Base-by-base conservation (phyloP, 1,140 invertebrate species). In the Platyscapa corneri region DNA sequence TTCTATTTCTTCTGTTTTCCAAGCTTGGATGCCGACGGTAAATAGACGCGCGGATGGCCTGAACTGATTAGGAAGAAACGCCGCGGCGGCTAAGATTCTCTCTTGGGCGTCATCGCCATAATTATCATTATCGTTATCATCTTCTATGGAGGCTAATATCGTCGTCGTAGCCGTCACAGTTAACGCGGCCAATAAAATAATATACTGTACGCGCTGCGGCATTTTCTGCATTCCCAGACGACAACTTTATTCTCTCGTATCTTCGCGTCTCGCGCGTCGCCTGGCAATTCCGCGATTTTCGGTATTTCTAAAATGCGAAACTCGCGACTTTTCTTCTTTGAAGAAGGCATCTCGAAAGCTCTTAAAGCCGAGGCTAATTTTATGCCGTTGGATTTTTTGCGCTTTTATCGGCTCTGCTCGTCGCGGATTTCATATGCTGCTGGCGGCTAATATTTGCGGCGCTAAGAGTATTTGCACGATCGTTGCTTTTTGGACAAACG, bases 201-300 rank as follows among this genome's bases (percentile, higher is more conserved):
- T 78, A 42, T 30, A n/a, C 34, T 30, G 75, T 32, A 1, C 8
- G 7, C 56, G 27, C 2, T 37, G 64, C 60, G 23, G 37, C 64
- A 64, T 85, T 90, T 85, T 89, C 88, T 88, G 89, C 90, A 92
- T 92, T 91, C 90, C 87, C 90, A 91, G 90, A 91, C 84, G 90
- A 91, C 84, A 86, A 81, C 87, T 88, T 89, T 88, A 89, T 90
- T 89, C 87, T 88, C 5, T 42, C 30, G 20, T 20, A 3, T 39
- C 34, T 20, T 64, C 34, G n/a, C n/a, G 12, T 39, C 3, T 16
- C 20, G 3, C 30, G 23, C 6, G 27, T 34, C 42, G 27, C 56
- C 42, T n/a, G 77, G 27, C 46, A n/a, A 46, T 70, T 82, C 39
- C 12, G 20, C 67, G 39, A 46, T 37, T 49, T 46, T 80, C 8